Conservation (phyloP, 1,140 invertebrate genomes). For the Aplysia californica region DNA sequence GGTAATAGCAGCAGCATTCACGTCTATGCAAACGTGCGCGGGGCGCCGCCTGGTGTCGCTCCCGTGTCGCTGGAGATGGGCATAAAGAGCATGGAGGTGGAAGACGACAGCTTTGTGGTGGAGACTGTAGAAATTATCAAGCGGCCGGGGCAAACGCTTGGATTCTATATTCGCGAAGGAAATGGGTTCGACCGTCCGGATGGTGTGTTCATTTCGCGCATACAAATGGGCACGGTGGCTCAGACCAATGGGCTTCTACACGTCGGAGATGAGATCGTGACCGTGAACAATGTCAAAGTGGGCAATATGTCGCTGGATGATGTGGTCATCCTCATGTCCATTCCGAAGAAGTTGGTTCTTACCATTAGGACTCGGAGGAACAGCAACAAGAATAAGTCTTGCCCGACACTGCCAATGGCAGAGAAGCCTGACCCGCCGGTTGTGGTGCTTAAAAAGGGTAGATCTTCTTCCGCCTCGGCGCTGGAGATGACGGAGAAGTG, state of each 20-base stretch:
- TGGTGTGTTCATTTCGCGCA: conserved; percentile 98
- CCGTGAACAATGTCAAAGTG: conserved; percentile 97
- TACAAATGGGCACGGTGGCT: conserved; percentile 79
- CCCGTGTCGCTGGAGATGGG: conserved; percentile 60
- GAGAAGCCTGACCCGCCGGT: conserved; percentile 84
- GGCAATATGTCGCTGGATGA: conserved; percentile 98
- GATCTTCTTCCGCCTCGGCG: conserved; percentile 59
- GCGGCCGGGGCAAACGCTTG: conserved; percentile 96
- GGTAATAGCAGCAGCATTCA: not conserved
- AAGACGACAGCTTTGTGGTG: conserved; percentile 72
- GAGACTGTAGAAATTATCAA: conserved; percentile 99
- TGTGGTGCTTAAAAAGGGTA: conserved; percentile 89
- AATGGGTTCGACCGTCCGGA: conserved; percentile 93
- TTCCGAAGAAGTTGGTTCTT: conserved; percentile 92
- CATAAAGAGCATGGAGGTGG: conserved; percentile 64
- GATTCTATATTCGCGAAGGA: conserved; percentile 97
- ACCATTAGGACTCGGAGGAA: conserved; percentile 77
- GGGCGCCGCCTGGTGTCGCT: not conserved
- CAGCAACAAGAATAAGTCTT: conserved; percentile 63
- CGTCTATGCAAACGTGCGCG: not conserved
- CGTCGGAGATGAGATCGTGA: conserved; percentile 98
- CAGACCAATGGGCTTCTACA: conserved; percentile 96
- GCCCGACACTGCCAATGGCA: conserved; percentile 57
- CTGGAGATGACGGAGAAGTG: conserved; percentile 86
- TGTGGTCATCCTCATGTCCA: conserved; percentile 99